These are phyloP conservation scores for Nymphalis c-album DNA, from an alignment of 2,888 invertebrate species.

Conservation along the genomic window DNA sequence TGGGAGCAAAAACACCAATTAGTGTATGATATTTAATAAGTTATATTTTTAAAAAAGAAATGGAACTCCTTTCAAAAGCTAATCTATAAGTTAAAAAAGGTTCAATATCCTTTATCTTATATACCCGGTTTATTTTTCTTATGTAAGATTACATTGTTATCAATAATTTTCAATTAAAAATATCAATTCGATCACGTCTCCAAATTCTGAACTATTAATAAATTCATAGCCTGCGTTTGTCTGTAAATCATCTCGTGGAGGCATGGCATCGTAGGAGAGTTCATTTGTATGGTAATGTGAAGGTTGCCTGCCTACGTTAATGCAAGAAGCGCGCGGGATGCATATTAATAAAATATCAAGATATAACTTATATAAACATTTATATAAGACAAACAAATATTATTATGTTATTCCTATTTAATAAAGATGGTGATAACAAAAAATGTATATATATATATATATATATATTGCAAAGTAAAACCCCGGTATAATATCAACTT, in stretches of 20 bases:
- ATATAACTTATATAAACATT: not conserved
- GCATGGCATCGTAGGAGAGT: conserved; percentile 37
- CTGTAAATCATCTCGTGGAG: conserved; percentile 29
- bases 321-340: conserved; percentile 36
- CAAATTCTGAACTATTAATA: conserved; percentile 27
- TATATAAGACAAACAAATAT: not conserved
- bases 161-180: not conserved
- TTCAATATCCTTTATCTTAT: too few species aligned
- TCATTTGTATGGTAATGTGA: conserved; percentile 46
- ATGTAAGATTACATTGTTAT: too few species aligned
- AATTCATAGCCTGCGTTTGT: conserved; percentile 28
- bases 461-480: too few species aligned
- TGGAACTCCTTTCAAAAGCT: too few species aligned
- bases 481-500: too few species aligned
- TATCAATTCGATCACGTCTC: conserved; percentile 10
- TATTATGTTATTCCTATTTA: not conserved
- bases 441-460: too few species aligned
- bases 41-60: too few species aligned
- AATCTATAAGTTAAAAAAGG: too few species aligned
- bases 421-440: too few species aligned
- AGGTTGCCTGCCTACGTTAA: conserved; percentile 38
- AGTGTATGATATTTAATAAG: too few species aligned
- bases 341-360: conserved; percentile 31
- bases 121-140: too few species aligned
- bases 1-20: too few species aligned